Evolutionary conservation across 1,140 invertebrate genomes (phyloP).

Genomic region (Rhopalosiphum maidis): DNA sequence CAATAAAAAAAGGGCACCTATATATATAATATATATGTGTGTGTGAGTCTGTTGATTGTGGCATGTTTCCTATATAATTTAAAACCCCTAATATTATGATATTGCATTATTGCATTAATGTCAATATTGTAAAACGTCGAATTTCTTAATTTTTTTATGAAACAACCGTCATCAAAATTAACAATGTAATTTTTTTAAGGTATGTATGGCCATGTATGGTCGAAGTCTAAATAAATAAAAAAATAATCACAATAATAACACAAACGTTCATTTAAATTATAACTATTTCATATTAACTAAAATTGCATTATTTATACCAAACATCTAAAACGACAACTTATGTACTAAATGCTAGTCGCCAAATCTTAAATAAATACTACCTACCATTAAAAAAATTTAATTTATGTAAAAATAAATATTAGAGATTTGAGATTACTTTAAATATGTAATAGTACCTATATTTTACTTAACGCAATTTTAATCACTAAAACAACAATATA

Average conservation of each 20-base stretch:
- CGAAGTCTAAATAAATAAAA: not conserved
- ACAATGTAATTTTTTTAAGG: not conserved
- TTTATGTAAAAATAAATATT: not conserved
- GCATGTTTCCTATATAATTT: no score
- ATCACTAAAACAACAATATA: not conserved
- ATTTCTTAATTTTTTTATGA: not conserved
- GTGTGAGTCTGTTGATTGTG: no score
- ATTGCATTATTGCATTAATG: not conserved
- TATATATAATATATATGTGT: no score
- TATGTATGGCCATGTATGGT: not conserved
- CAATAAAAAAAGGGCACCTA: not conserved
- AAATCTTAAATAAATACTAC: not conserved
- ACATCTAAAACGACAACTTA: no score
- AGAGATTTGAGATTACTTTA: not conserved
- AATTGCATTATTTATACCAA: not conserved
- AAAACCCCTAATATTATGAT: not conserved
- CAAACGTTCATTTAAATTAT: not conserved
- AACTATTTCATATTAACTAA: not conserved
- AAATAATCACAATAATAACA: not conserved
- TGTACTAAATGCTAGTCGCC: not conserved
- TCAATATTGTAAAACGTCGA: not conserved
- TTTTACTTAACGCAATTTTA: not conserved
- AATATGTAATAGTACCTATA: not conserved
- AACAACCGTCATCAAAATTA: not conserved
- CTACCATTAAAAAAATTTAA: no score